phyloP scores from a whole-genome alignment of 92 coral and sea anemone species.

The Pocillopora meandrina region DNA sequence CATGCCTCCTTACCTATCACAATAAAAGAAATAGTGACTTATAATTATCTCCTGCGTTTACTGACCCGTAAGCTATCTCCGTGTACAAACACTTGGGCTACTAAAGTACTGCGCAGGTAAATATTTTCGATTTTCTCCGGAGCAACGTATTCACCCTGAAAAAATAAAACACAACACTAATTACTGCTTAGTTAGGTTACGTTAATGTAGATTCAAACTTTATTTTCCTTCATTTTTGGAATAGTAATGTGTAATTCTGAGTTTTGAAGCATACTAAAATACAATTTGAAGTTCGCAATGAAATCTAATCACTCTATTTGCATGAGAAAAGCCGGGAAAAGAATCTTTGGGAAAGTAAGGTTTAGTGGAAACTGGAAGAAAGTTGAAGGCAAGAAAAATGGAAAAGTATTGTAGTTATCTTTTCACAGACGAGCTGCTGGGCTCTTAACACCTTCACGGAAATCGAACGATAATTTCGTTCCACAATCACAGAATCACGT shows the following conservation, averaged over 20 bases:
- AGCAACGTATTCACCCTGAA: slow-evolving; percentile 93
- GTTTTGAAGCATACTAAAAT: too few species aligned
- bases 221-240: too few species aligned
- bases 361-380: background rate
- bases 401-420: too few species aligned
- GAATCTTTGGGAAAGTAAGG: background rate
- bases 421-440: too few species aligned
- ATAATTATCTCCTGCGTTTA: background rate
- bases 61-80: slow-evolving; percentile 86
- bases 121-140: slow-evolving; percentile 88
- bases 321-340: background rate
- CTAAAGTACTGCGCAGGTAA: slow-evolving; percentile 76
- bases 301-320: too few species aligned
- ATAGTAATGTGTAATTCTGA: too few species aligned
- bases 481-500: background rate
- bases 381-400: background rate
- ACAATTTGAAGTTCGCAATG: too few species aligned
- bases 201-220: too few species aligned
- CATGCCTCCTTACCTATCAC: too few species aligned
- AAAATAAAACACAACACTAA: background rate
- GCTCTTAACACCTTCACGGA: too few species aligned
- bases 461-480: background rate
- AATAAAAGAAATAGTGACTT: too few species aligned
- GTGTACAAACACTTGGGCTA: slow-evolving; percentile 86
- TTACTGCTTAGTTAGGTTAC: too few species aligned